Evolutionary conservation across 2,113 vertebrate genomes (phyloP).

Genomic region (Istiophorus platypterus): DNA sequence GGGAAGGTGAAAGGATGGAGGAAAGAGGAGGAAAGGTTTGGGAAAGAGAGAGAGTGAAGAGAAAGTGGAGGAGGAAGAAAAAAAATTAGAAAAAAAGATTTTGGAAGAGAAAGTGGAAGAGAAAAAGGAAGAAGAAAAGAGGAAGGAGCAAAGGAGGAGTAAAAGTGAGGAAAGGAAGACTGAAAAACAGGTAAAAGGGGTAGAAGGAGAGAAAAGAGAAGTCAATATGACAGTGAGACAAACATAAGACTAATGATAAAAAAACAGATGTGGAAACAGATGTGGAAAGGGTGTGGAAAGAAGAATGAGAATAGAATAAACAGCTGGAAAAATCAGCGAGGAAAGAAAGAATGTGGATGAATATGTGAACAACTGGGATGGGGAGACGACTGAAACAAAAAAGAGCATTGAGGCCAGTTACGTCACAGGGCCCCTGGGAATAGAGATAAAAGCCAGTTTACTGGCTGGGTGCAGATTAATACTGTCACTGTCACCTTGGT

Average conservation of each 20-base stretch:
- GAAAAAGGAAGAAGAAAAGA: neutral
- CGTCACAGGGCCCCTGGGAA: conserved; percentile 41
- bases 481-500: conserved; percentile 51
- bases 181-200: too few species aligned
- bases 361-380: conserved; percentile 16
- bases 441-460: conserved; percentile 54
- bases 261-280: neutral
- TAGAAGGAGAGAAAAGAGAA: neutral
- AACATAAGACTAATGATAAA: too few species aligned
- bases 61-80: neutral
- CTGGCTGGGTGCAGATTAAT: conserved; percentile 34
- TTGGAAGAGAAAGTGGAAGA: neutral
- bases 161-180: neutral
- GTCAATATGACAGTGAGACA: too few species aligned
- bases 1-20: neutral
- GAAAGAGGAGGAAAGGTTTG: neutral
- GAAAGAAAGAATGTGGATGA: neutral
- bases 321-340: neutral
- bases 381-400: conserved; percentile 1
- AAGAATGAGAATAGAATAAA: neutral
- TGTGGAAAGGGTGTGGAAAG: neutral
- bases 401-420: conserved; percentile 28
- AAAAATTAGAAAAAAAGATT: too few species aligned
- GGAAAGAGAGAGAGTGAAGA: neutral
- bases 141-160: neutral